A percentile compares a stretch with the other conserved stretches of the same genome.
Evolutionary conservation across 2,113 vertebrate species (phyloP).

Genomic region (Tiliqua scincoides): DNA sequence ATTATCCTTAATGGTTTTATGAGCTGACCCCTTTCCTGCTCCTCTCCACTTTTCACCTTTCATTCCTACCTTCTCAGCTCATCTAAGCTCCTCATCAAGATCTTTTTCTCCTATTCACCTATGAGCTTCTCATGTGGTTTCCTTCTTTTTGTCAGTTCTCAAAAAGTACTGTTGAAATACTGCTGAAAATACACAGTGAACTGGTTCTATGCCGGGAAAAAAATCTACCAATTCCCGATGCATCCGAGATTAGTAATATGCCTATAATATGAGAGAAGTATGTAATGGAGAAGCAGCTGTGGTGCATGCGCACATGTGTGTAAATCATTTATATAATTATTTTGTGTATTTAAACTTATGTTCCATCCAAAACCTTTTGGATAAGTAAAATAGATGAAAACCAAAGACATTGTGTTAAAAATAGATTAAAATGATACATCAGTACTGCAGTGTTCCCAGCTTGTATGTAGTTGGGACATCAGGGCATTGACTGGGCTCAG

Average conservation of each 20-base stretch:
- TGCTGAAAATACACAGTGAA: not conserved
- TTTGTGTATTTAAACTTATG: not conserved
- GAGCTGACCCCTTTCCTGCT: slow-evolving; percentile 61
- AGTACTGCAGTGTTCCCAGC: not conserved
- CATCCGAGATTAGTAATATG: not conserved
- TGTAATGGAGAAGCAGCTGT: not conserved
- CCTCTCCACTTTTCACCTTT: slow-evolving; percentile 33
- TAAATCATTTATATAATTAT: not conserved
- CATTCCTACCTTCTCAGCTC: slow-evolving; percentile 21
- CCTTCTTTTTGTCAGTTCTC: not conserved
- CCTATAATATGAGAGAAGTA: not conserved
- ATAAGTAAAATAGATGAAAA: not conserved
- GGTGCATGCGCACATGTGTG: no score
- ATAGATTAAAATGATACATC: not conserved
- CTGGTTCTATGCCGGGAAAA: not conserved
- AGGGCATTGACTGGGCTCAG: not conserved
- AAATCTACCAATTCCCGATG: not conserved
- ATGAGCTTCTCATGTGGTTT: slow-evolving; percentile 15
- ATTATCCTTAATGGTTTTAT: slow-evolving; percentile 61
- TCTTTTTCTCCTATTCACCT: slow-evolving; percentile 36
- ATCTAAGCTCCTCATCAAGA: slow-evolving; percentile 27
- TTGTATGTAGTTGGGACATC: not conserved
- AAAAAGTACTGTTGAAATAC: slow-evolving; percentile 15
- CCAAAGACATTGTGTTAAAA: not conserved
- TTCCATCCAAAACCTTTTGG: not conserved